Percentiles rank a stretch among this genome's conserved stretches.
Evolutionary conservation across 2,113 vertebrate genomes (phyloP).

Genomic region (Chaetops frenatus): DNA sequence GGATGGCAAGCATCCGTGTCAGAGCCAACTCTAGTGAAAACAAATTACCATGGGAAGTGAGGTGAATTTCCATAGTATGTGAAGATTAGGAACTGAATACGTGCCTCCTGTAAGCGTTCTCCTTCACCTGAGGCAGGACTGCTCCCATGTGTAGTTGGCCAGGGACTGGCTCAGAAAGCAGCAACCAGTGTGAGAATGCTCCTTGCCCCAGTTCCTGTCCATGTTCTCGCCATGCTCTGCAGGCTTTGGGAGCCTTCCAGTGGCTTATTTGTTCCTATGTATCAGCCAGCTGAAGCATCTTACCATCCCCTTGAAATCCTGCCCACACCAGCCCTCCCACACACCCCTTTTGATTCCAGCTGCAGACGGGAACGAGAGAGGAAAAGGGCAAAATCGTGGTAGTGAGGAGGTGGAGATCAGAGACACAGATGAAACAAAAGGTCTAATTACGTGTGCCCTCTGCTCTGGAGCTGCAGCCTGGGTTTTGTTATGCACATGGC

Average conservation of each 20-base stretch:
- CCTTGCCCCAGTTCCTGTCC: background rate
- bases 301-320: background rate
- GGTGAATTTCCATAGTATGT: background rate
- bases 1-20: background rate
- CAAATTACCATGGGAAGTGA: background rate
- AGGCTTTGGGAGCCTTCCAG: background rate
- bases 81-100: background rate
- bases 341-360: background rate
- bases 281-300: background rate
- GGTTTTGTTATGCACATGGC: background rate
- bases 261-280: background rate
- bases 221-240: background rate
- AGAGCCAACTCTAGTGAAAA: background rate
- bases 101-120: background rate
- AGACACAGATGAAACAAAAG: background rate
- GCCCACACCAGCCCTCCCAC: background rate
- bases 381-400: background rate
- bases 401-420: conserved; percentile 34
- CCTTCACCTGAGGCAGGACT: background rate
- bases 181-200: background rate
- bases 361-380: background rate
- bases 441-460: conserved; percentile 28
- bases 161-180: background rate
- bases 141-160: background rate
- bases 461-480: background rate